Base-by-base conservation (phyloP, 2,888 invertebrate species). In the Heliconius hortense region DNA sequence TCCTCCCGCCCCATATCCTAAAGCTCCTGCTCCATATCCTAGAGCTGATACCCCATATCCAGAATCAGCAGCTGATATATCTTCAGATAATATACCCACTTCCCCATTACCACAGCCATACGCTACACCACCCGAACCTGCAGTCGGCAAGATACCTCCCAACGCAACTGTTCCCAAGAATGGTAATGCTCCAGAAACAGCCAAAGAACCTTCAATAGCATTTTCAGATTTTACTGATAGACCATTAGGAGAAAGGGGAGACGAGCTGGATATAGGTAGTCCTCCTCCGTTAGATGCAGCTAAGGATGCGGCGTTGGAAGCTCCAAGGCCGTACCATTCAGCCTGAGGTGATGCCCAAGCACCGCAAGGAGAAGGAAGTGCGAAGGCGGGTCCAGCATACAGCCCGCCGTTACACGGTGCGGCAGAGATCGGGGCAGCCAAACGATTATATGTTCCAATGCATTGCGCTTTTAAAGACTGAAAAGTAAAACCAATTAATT, bases 211-310 rank as follows among this genome's bases (percentile, higher is more conserved):
- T 73, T 82, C 83, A 60, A 84, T 83, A 0, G 74, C 81, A 75
- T 85, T 84, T 72, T 87, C 85, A 21, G 85, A 85, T 13, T 82
- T 73, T 18, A 87, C 82, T 11, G 84, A 80, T 28, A 87, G 79
- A 18, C 86, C 86, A 53, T 76, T 79, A 11, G 83, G 81, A 7
- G 84, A 80, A 59, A 84, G 80, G 26, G 84, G 82, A 10, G 86
- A 86, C 15, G 81, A 77, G 74, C 85, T 85, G 71, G 86, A 79
- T 18, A 82, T 80, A 0, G 81, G 78, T 18, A 86, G 81, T 18
- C 83, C 72, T 7, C 72, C 75, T 39, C 80, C 74, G 69, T 77
- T 43, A 31, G 70, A 74, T 26, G 72, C 74, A 10, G 71, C 71
- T 59, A 71, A 43, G 15, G 26, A 39, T 1, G 60, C 60, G 0